Evolutionary conservation across 2,113 vertebrate species (phyloP), one percentile per base, ranked within the genome.

Genomic region (Thalassoma bifasciatum): DNA sequence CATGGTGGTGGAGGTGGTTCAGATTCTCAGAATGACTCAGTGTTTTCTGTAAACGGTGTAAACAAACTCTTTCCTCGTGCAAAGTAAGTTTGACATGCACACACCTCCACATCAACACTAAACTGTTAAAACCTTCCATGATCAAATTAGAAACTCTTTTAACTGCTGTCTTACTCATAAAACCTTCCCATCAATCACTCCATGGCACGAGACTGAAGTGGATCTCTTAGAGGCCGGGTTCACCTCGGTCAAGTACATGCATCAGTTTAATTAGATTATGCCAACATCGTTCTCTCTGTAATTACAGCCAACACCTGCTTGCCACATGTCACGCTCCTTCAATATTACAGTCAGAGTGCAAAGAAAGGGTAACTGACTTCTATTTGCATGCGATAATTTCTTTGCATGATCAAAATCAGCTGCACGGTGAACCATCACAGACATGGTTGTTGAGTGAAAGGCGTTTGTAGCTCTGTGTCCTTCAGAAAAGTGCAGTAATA

Each of bases 201-300:
- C 9, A 0, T 9, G 19, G 17, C 19, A 49, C 46, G 2, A n/a
- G 5, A 5, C 19, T 8, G 46, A n/a, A 10, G 46, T n/a, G 3
- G 46, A 49, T n/a, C 46, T n/a, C n/a, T 21, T 8, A 46, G 17
- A 17, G 2, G 46, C 46, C 61, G 23, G 19, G 40, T 65, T 64
- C 30, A 26, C 17, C 40, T 47, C 23, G 1, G 8, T 73, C 74
- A 65, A 62, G 62, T 78, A 40, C 38, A 44, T 26, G 50, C 11
- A 44, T 77, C 36, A 56, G 22, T 60, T 64, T 64, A 76, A 91
- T 82, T 78, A 76, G 30, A 84, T 80, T 53, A 74, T 44, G 40
- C 56, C 34, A 68, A 67, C 68, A 56, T 51, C 7, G 8, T 57
- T 72, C n/a, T 13, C 37, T 44, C n/a, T 64, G 42, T 61, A 40